Evolutionary conservation across 2,888 invertebrate species (phyloP).

Genomic region (Oegoconia quadripuncta): DNA sequence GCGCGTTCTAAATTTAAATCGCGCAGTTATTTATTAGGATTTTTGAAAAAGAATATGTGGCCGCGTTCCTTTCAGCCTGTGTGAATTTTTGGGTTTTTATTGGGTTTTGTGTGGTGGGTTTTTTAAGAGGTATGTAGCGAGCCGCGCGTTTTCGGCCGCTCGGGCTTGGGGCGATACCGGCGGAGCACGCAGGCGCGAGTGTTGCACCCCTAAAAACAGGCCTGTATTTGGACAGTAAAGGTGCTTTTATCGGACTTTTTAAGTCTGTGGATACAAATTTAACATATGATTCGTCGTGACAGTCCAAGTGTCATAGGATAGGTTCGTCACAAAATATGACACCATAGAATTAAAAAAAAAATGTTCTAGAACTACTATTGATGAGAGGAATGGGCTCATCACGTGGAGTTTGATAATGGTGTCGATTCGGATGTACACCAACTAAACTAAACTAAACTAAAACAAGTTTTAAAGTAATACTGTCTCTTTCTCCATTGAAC

Average conservation of each 20-base stretch:
- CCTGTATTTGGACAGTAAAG: slow-evolving; percentile 25
- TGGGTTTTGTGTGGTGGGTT: slow-evolving; percentile 16
- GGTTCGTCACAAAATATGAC: no score
- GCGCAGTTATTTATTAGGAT: slow-evolving; percentile 3
- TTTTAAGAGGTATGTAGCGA: slow-evolving; percentile 25
- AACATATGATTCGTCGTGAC: not conserved
- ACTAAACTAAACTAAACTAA: no score
- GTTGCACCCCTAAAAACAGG: slow-evolving; percentile 55
- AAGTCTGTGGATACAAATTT: not conserved
- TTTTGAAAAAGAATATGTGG: not conserved
- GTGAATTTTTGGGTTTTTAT: not conserved
- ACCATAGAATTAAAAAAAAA: no score
- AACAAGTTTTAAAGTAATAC: no score
- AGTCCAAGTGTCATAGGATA: no score
- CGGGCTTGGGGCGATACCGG: slow-evolving; percentile 45
- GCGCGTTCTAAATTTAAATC: slow-evolving; percentile 21
- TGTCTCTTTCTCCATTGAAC: no score
- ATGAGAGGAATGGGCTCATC: no score
- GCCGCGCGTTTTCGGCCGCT: slow-evolving; percentile 45
- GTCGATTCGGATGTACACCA: no score
- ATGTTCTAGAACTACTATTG: no score
- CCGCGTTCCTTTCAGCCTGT: no score
- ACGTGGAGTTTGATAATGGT: no score
- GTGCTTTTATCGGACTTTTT: not conserved
- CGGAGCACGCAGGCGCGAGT: slow-evolving; percentile 57